Percentiles rank a stretch among this genome's conserved stretches.
Conservation (phyloP, 1,140 invertebrate species). For the Holotrichia oblita region DNA sequence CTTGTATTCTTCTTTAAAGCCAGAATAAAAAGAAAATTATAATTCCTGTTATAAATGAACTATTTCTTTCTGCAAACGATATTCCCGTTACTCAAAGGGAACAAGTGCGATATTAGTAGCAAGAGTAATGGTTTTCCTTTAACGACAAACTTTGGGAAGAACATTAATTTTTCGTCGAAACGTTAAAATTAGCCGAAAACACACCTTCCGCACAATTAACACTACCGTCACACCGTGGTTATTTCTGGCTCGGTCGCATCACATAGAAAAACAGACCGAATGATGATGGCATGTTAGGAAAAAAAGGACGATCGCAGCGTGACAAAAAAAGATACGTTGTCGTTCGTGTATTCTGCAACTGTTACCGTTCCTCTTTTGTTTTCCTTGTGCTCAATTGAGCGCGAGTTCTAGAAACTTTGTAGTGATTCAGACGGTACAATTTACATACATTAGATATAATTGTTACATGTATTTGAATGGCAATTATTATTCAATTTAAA, state of each 20-base stretch:
- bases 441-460: too few relatives aligned
- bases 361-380: slow-evolving; percentile 1
- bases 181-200: slow-evolving; percentile 24
- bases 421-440: too few relatives aligned
- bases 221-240: background rate
- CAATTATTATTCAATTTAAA: too few relatives aligned
- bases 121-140: background rate
- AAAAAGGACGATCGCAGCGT: slow-evolving; percentile 19
- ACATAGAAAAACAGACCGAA: slow-evolving; percentile 10
- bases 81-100: background rate
- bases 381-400: background rate
- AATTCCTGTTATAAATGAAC: background rate
- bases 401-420: background rate
- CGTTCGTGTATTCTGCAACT: background rate
- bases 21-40: too few relatives aligned
- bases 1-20: too few relatives aligned
- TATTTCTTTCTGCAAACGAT: background rate
- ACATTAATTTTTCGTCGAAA: slow-evolving; percentile 26
- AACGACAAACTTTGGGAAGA: background rate
- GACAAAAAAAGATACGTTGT: slow-evolving; percentile 3
- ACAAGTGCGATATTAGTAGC: background rate
- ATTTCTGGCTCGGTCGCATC: slow-evolving; percentile 20
- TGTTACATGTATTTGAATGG: too few relatives aligned
- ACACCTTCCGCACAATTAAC: slow-evolving; percentile 29
- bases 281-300: background rate